Evolutionary conservation across 2,888 invertebrate genomes (phyloP).

Genomic region (Hoplodrina ambigua): DNA sequence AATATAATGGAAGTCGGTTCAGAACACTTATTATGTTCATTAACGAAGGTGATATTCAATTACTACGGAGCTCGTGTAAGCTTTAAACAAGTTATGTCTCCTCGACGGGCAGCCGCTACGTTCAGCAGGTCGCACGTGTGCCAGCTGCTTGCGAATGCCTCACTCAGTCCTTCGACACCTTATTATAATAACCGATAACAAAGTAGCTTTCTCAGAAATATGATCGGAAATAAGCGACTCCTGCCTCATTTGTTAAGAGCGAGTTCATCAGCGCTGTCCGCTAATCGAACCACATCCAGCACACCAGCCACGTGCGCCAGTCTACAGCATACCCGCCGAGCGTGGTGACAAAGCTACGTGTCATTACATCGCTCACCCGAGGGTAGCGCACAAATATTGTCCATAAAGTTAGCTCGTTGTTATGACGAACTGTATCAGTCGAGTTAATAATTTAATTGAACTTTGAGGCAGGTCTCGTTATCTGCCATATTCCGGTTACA

Average conservation of each 20-base stretch:
- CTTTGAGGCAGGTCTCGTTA: neutral
- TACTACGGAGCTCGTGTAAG: slow-evolving; percentile 5
- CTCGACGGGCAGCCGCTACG: neutral
- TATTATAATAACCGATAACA: no score
- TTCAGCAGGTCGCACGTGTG: neutral
- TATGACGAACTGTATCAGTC: neutral
- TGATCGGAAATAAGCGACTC: no score
- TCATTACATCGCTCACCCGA: no score
- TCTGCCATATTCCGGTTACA: slow-evolving; percentile 7
- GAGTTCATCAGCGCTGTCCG: no score
- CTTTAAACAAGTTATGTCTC: neutral
- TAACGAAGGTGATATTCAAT: slow-evolving; percentile 29
- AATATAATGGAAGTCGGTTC: slow-evolving; percentile 5
- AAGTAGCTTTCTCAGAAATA: no score
- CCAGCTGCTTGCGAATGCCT: neutral
- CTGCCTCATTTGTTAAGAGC: no score
- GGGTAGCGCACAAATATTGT: no score
- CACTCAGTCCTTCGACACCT: no score
- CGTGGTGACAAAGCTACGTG: no score
- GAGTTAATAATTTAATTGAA: neutral
- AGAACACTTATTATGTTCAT: slow-evolving; percentile 35
- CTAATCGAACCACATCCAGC: no score
- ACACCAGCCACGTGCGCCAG: no score
- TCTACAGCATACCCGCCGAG: no score
- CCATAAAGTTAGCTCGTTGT: neutral